phyloP scores from a whole-genome alignment of 2,113 vertebrate species.

The Gadus macrocephalus region DNA sequence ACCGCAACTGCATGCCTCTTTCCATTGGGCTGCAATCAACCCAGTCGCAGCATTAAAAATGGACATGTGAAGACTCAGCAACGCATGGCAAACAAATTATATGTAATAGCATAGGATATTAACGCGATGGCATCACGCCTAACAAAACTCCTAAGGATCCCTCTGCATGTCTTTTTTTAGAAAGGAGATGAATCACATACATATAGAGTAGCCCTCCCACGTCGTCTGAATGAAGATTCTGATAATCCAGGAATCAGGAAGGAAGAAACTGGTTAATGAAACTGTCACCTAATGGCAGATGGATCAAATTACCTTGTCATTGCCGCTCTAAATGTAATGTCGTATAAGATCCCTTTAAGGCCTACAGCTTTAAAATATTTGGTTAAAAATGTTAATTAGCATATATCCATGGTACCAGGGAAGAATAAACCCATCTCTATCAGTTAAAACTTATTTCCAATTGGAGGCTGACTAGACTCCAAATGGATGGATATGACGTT shows the following conservation, averaged over 20 bases:
- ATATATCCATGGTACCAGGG: slow-evolving; percentile 24
- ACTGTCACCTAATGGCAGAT: slow-evolving; percentile 46
- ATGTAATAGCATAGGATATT: neutral
- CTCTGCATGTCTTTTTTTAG: neutral
- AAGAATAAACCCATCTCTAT: slow-evolving; percentile 36
- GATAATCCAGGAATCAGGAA: slow-evolving; percentile 32
- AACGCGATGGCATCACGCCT: neutral
- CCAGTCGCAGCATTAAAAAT: neutral
- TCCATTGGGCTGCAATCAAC: neutral
- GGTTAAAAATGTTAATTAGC: slow-evolving; percentile 35
- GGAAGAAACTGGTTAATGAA: slow-evolving; percentile 47
- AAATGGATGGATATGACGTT: slow-evolving; percentile 38
- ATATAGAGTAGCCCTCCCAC: neutral
- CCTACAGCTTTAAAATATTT: slow-evolving; percentile 32
- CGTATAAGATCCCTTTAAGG: slow-evolving; percentile 32
- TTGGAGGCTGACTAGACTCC: slow-evolving; percentile 24
- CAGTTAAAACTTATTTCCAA: slow-evolving; percentile 19
- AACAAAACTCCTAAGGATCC: neutral
- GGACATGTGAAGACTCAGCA: neutral
- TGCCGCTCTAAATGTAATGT: slow-evolving; percentile 40
- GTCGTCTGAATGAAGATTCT: slow-evolving; percentile 23
- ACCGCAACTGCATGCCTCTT: neutral
- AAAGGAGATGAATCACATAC: slow-evolving; percentile 1
- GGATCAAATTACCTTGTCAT: slow-evolving; percentile 51
- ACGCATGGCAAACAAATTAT: neutral